Percentiles rank a stretch among this genome's conserved stretches.
Conservation (phyloP, 2,888 invertebrate genomes). For the Aradus depressus region DNA sequence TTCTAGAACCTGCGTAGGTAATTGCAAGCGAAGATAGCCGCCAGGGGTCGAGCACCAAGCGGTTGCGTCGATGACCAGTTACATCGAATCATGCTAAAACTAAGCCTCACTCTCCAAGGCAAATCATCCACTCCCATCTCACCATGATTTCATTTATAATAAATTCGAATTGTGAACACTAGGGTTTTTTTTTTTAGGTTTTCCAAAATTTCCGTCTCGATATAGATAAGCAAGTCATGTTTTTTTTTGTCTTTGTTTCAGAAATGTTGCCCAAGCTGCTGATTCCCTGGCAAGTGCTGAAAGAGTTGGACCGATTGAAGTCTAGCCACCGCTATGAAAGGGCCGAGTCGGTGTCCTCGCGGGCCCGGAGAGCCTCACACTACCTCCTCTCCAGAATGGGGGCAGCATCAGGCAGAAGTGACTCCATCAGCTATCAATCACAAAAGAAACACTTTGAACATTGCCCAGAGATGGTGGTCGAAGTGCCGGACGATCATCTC, state of each 20-base stretch:
- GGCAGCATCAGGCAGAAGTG: background rate
- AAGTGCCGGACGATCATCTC: constrained; percentile 23
- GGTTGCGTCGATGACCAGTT: too few species aligned
- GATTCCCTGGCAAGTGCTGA: constrained; percentile 25
- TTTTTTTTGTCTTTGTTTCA: constrained; percentile 10
- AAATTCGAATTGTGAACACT: too few species aligned
- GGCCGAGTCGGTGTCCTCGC: background rate
- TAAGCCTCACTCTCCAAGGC: too few species aligned
- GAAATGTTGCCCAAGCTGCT: constrained; percentile 16
- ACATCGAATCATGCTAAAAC: too few species aligned
- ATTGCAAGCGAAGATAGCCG: too few species aligned
- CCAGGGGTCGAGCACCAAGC: too few species aligned
- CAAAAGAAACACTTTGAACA: constrained; percentile 10
- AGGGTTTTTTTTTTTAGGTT: too few species aligned
- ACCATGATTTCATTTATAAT: too few species aligned
- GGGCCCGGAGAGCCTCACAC: constrained; percentile 15
- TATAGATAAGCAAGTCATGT: background rate
- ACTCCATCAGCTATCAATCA: constrained; percentile 15
- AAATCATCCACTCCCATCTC: too few species aligned
- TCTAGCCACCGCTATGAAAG: too few species aligned
- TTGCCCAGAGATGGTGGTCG: constrained; percentile 11
- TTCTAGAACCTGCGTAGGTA: too few species aligned
- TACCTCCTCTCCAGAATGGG: constrained; percentile 18
- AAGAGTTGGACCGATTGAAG: constrained; percentile 23
- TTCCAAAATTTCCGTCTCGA: too few species aligned